Conservation (phyloP, 2,888 invertebrate species). For the Apocheima hispidaria region DNA sequence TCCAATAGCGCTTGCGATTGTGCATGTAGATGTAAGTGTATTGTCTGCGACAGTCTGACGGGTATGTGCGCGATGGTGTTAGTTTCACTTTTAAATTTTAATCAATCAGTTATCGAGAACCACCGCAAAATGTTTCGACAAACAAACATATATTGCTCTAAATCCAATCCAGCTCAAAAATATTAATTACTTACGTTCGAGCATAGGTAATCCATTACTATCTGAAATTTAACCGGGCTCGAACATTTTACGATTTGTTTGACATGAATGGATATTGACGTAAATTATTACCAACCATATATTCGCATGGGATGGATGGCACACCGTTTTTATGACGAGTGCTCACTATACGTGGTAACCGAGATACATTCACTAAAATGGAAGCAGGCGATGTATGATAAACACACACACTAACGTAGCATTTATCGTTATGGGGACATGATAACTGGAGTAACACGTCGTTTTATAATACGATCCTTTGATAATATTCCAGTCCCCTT, state of each 20-base stretch:
- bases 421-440: neutral
- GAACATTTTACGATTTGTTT: slow-evolving; percentile 72
- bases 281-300: slow-evolving; percentile 69
- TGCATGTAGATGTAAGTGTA: too few species aligned
- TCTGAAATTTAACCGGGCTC: slow-evolving; percentile 47
- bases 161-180: slow-evolving; percentile 16
- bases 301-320: slow-evolving; percentile 61
- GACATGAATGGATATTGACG: slow-evolving; percentile 71
- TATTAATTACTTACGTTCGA: slow-evolving; percentile 32
- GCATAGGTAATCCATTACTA: slow-evolving; percentile 45
- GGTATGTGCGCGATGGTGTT: too few species aligned
- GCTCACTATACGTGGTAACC: slow-evolving; percentile 46
- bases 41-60: too few species aligned
- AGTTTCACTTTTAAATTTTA: too few species aligned
- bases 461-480: too few species aligned
- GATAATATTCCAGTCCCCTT: too few species aligned
- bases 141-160: neutral
- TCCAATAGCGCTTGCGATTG: too few species aligned
- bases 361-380: slow-evolving; percentile 54
- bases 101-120: slow-evolving; percentile 4
- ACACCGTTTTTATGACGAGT: slow-evolving; percentile 69
- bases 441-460: neutral
- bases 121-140: neutral
- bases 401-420: neutral
- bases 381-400: neutral